Conservation (phyloP, 64 coral and sea anemone species). For the Pocillopora damicornis region DNA sequence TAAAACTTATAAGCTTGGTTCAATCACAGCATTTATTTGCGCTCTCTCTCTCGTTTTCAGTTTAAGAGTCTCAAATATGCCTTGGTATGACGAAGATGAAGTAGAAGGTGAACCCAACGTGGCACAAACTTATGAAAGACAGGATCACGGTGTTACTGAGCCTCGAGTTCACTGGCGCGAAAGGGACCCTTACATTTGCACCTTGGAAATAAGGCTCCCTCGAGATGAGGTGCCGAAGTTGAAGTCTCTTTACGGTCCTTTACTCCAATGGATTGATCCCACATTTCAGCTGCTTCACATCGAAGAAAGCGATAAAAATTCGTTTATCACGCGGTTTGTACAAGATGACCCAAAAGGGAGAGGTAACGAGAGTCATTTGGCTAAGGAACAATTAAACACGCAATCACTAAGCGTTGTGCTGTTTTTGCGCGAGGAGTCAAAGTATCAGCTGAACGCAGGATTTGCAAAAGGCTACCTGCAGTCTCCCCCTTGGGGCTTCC, state of each 20-base stretch:
- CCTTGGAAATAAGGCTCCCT: slow-evolving; percentile 52
- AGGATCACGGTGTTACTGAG: neutral
- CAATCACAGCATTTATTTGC: too few species aligned
- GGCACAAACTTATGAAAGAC: neutral
- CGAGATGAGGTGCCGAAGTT: slow-evolving; percentile 42
- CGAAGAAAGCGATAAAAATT: slow-evolving; percentile 9
- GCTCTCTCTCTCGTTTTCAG: too few species aligned
- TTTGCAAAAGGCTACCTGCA: slow-evolving; percentile 58
- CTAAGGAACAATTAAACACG: slow-evolving; percentile 34
- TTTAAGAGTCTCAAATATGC: slow-evolving; percentile 12
- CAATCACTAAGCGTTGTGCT: slow-evolving; percentile 81
- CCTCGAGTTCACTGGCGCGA: neutral
- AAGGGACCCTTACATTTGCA: slow-evolving; percentile 61
- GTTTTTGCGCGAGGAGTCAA: slow-evolving; percentile 64
- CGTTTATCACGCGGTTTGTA: slow-evolving; percentile 6
- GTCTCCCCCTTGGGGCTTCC: slow-evolving; percentile 65
- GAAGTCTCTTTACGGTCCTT: slow-evolving; percentile 54
- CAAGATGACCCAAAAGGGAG: neutral
- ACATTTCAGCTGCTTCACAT: slow-evolving; percentile 80
- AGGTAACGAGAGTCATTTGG: neutral
- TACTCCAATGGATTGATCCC: slow-evolving; percentile 90
- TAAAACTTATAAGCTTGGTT: too few species aligned
- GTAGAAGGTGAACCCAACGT: neutral
- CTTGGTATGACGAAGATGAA: slow-evolving; percentile 69
- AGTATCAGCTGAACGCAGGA: slow-evolving; percentile 68